phyloP scores from a whole-genome alignment of 2,888 invertebrate genomes.

The Toxonevra muliebris region DNA sequence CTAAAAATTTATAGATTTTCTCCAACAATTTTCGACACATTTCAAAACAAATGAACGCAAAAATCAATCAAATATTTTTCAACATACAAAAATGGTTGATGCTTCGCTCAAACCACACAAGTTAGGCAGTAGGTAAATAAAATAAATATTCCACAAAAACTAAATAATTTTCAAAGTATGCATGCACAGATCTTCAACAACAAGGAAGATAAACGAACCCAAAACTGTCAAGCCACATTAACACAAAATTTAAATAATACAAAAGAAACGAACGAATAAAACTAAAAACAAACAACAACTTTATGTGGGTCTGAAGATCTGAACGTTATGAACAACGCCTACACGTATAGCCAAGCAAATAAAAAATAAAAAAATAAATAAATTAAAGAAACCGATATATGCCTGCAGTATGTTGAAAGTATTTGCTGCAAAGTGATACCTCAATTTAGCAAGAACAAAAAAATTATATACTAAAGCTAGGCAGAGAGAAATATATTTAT shows the following conservation, averaged over 20 bases:
- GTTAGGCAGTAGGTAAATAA: too few species aligned
- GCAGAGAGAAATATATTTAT: too few species aligned
- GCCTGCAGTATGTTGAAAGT: constrained; percentile 20
- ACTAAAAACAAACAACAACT: not conserved
- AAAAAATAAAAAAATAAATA: constrained; percentile 9
- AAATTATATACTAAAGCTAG: not conserved
- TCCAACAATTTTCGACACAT: too few species aligned
- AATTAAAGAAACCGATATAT: constrained; percentile 32
- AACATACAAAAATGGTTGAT: too few species aligned
- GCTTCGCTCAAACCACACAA: too few species aligned
- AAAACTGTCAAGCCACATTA: constrained; percentile 40
- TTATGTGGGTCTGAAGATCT: not conserved
- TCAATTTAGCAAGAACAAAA: constrained; percentile 30
- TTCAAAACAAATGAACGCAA: too few species aligned
- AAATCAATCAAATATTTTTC: too few species aligned
- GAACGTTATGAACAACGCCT: not conserved
- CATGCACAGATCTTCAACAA: too few species aligned
- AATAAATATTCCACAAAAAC: too few species aligned
- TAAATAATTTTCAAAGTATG: too few species aligned
- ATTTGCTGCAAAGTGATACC: constrained; percentile 24
- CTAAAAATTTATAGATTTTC: too few species aligned
- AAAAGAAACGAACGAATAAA: not conserved
- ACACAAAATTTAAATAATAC: constrained; percentile 38
- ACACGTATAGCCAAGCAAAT: not conserved
- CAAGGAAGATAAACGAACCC: constrained; percentile 23